A percentile compares a stretch with the other conserved stretches of the same genome.
phyloP scores from a whole-genome alignment of 2,797 vertebrate genomes.

The Perodicticus potto region DNA sequence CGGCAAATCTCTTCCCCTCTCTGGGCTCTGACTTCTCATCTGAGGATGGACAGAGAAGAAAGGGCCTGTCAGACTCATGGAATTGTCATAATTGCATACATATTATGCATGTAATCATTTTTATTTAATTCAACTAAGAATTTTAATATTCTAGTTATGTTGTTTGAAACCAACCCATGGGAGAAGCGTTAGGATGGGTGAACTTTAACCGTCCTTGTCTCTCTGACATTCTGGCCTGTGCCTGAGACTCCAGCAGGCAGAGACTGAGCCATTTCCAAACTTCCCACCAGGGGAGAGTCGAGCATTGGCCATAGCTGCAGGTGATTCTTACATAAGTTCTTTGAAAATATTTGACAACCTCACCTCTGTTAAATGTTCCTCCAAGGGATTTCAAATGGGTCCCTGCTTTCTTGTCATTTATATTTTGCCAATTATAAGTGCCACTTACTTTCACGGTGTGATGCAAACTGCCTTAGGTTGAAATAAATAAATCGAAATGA shows the following conservation, averaged over 20 bases:
- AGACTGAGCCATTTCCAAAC: background rate
- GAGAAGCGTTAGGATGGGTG: background rate
- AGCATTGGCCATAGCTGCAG: background rate
- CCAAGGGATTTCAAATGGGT: background rate
- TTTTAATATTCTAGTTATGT: background rate
- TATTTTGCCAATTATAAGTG: constrained; percentile 12
- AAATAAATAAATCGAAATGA: background rate
- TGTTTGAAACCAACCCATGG: background rate
- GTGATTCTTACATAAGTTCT: background rate
- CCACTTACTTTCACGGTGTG: background rate
- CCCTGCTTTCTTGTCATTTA: constrained; percentile 11
- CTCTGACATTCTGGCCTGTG: background rate
- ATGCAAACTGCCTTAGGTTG: background rate
- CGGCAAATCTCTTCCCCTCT: background rate
- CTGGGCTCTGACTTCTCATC: background rate
- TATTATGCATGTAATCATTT: background rate
- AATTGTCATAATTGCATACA: background rate
- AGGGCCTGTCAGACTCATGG: too few species aligned
- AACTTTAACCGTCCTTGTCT: background rate
- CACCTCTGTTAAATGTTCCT: background rate
- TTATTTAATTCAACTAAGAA: background rate
- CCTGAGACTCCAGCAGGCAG: background rate
- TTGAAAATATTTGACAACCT: constrained; percentile 38
- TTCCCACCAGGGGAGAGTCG: rapidly evolving
- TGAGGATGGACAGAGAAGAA: background rate